These are phyloP conservation scores for Aegypius monachus DNA, from an alignment of 2,113 vertebrate genomes.

Conservation along the genomic window DNA sequence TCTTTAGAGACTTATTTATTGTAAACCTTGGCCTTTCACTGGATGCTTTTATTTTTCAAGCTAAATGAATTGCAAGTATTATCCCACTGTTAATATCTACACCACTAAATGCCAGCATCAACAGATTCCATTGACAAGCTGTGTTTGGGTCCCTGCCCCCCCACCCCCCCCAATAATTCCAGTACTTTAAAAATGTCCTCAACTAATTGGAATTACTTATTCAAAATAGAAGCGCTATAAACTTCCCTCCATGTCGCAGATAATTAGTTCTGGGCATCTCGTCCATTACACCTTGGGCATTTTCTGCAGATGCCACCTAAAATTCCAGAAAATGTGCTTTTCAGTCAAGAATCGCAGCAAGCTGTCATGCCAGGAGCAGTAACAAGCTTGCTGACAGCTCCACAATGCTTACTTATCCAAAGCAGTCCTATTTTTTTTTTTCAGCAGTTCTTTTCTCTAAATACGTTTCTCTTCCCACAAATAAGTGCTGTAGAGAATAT, in stretches of 20 bases:
- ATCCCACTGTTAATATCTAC: background rate
- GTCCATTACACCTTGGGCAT: background rate
- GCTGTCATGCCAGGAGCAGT: background rate
- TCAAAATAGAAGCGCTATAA: background rate
- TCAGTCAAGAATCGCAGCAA: background rate
- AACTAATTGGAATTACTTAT: background rate
- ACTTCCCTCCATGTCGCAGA: background rate
- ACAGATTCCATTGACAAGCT: background rate
- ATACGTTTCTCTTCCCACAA: background rate
- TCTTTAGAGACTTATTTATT: background rate
- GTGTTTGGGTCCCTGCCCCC: background rate
- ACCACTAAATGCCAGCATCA: background rate
- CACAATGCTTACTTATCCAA: background rate
- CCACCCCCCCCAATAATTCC: background rate
- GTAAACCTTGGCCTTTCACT: background rate
- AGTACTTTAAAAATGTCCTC: background rate
- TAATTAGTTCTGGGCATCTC: background rate
- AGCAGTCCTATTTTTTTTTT: background rate
- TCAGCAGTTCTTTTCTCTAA: background rate
- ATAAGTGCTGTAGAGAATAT: background rate
- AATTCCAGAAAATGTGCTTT: background rate
- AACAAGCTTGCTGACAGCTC: constrained; percentile 2
- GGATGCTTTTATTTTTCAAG: background rate
- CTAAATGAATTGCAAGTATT: background rate
- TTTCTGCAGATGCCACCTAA: background rate